Conservation (phyloP, 2,888 invertebrate genomes). For the Athalia cordata region DNA sequence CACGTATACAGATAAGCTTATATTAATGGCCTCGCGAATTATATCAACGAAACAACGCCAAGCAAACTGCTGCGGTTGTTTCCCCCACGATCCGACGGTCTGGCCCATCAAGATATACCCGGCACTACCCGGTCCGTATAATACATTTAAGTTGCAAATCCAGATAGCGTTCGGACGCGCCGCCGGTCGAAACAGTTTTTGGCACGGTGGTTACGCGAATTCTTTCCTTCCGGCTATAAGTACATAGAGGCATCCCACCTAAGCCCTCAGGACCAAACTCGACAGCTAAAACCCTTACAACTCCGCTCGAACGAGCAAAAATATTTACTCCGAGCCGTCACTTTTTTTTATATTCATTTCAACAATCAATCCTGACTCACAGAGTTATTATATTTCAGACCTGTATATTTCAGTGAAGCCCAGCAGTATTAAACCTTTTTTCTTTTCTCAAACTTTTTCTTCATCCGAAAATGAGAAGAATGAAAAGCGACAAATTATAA, state of each 20-base stretch:
- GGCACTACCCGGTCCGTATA: conserved; percentile 11
- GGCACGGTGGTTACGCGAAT: conserved; percentile 18
- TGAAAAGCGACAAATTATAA: too few relatives aligned
- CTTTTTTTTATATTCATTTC: conserved; percentile 3
- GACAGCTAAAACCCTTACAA: not conserved
- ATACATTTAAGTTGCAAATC: conserved; percentile 42
- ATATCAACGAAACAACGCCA: conserved; percentile 46
- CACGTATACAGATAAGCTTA: conserved; percentile 43
- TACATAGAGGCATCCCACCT: not conserved
- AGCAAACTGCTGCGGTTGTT: conserved; percentile 44
- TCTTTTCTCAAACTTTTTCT: not conserved
- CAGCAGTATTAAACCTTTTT: not conserved
- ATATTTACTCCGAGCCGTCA: conserved; percentile 4
- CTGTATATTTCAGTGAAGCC: too few relatives aligned
- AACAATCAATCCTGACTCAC: not conserved
- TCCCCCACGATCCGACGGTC: conserved; percentile 6
- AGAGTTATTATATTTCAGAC: not conserved
- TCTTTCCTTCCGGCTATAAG: conserved; percentile 31
- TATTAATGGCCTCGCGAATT: conserved; percentile 48
- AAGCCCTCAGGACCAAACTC: not conserved
- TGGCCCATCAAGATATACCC: conserved; percentile 39
- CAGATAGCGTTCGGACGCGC: conserved; percentile 16
- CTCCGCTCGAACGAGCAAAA: conserved; percentile 2
- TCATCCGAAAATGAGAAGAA: too few relatives aligned
- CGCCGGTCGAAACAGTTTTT: conserved; percentile 31